These are phyloP conservation scores for Lithodes maja DNA, from an alignment of 2,888 invertebrate genomes.

Conservation along the genomic window DNA sequence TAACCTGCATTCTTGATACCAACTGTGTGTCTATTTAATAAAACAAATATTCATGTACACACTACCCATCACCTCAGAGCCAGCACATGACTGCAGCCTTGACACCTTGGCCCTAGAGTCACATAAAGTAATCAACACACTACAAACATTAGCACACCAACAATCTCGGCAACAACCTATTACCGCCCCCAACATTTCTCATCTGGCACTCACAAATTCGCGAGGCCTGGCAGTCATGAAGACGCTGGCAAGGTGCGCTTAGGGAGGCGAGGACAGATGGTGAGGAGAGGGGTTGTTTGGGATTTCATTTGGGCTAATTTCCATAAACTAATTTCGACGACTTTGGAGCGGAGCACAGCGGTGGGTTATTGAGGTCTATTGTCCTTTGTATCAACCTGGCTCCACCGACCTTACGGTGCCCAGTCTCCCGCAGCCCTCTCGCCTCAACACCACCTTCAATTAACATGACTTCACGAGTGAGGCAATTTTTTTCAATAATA, in stretches of 20 bases:
- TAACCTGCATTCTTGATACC: too few species aligned
- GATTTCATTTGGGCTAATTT: conserved; percentile 44
- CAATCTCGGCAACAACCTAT: conserved; percentile 7
- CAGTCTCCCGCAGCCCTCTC: background rate
- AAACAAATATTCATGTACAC: too few species aligned
- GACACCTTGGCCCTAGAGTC: background rate
- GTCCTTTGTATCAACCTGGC: conserved; percentile 2
- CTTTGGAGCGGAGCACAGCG: conserved; percentile 6
- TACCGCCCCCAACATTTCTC: conserved; percentile 2
- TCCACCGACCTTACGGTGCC: background rate
- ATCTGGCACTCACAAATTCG: conserved; percentile 9
- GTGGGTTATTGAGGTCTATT: conserved; percentile 12
- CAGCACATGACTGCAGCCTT: too few species aligned
- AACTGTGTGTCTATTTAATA: too few species aligned
- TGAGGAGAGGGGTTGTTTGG: conserved; percentile 11
- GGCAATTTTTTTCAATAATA: conserved; percentile 28
- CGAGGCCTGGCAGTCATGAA: conserved; percentile 10
- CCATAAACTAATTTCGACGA: conserved; percentile 44
- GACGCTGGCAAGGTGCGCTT: background rate
- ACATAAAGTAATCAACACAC: conserved; percentile 9
- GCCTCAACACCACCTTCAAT: conserved; percentile 33
- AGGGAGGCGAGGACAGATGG: background rate
- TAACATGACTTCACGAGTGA: conserved; percentile 39
- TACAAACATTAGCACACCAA: background rate
- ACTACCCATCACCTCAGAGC: too few species aligned